A percentile compares a stretch with the other conserved stretches of the same genome.
Conservation (phyloP, 2,888 invertebrate genomes). For the Chromoteleia sp. region DNA sequence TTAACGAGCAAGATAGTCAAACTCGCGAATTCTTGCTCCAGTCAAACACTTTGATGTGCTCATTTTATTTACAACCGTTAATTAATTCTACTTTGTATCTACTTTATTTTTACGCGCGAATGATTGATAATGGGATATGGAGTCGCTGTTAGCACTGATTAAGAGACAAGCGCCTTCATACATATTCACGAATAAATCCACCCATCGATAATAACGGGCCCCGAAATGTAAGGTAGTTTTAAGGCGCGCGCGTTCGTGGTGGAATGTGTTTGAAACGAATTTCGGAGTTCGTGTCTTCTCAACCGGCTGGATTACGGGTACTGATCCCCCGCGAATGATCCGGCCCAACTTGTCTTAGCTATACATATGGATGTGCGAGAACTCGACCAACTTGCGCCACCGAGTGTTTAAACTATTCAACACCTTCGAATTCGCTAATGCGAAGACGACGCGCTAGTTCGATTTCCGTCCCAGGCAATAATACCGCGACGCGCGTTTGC, state of each 20-base stretch:
- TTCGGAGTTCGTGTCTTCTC: slow-evolving; percentile 65
- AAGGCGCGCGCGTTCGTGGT: slow-evolving; percentile 61
- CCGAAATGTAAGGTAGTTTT: slow-evolving; percentile 79
- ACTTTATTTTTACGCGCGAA: no score
- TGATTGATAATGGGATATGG: slow-evolving; percentile 71
- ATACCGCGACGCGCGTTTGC: slow-evolving; percentile 44
- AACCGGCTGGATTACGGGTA: slow-evolving; percentile 73
- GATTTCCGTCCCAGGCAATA: slow-evolving; percentile 39
- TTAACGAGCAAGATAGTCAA: no score
- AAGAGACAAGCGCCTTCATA: slow-evolving; percentile 71
- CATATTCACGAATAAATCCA: slow-evolving; percentile 85
- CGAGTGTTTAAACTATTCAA: slow-evolving; percentile 65
- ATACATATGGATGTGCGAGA: slow-evolving; percentile 66
- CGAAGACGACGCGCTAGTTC: slow-evolving; percentile 48
- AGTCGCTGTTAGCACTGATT: slow-evolving; percentile 17
- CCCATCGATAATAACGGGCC: slow-evolving; percentile 84
- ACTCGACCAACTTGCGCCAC: slow-evolving; percentile 60
- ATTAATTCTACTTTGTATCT: no score
- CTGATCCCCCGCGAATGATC: slow-evolving; percentile 66
- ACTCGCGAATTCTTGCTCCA: no score
- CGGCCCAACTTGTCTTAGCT: slow-evolving; percentile 59
- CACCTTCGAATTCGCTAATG: slow-evolving; percentile 57
- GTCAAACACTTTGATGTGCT: no score
- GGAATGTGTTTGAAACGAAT: slow-evolving; percentile 57
- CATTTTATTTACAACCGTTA: no score